Evolutionary conservation across 2,888 invertebrate species (phyloP).

Genomic region (Branchipolynoe longqiensis): DNA sequence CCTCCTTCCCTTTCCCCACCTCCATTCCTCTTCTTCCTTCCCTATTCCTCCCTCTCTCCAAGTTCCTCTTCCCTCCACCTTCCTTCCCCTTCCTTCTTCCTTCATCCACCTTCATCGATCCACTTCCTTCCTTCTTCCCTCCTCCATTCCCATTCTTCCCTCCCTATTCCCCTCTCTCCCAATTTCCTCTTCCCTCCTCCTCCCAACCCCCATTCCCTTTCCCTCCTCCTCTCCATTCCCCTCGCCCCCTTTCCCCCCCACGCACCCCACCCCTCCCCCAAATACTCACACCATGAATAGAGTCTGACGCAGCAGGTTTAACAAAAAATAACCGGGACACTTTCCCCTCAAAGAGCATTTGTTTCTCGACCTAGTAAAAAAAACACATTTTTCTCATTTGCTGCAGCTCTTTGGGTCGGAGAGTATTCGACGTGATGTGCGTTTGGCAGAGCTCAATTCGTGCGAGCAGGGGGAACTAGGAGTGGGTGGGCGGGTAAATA

Average conservation of each 20-base stretch:
- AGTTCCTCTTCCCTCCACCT: too few species aligned
- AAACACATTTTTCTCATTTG: slow-evolving; percentile 35
- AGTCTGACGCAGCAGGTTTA: slow-evolving; percentile 40
- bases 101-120: background rate
- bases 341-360: slow-evolving; percentile 55
- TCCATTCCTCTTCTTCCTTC: background rate
- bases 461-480: too few species aligned
- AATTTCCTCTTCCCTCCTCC: too few species aligned
- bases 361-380: slow-evolving; percentile 44
- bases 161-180: too few species aligned
- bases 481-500: too few species aligned
- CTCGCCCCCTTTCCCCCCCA: background rate
- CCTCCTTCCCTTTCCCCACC: too few species aligned
- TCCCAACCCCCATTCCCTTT: background rate
- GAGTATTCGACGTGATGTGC: slow-evolving; percentile 25
- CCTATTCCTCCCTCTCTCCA: too few species aligned
- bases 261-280: too few species aligned
- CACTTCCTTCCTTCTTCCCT: too few species aligned
- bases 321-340: slow-evolving; percentile 48
- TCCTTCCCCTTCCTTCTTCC: background rate
- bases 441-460: slow-evolving; percentile 37
- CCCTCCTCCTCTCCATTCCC: too few species aligned
- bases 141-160: background rate
- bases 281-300: slow-evolving; percentile 17
- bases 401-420: slow-evolving; percentile 51